Evolutionary conservation across 2,113 vertebrate genomes (phyloP).

Genomic region (Zosterops pallidus): DNA sequence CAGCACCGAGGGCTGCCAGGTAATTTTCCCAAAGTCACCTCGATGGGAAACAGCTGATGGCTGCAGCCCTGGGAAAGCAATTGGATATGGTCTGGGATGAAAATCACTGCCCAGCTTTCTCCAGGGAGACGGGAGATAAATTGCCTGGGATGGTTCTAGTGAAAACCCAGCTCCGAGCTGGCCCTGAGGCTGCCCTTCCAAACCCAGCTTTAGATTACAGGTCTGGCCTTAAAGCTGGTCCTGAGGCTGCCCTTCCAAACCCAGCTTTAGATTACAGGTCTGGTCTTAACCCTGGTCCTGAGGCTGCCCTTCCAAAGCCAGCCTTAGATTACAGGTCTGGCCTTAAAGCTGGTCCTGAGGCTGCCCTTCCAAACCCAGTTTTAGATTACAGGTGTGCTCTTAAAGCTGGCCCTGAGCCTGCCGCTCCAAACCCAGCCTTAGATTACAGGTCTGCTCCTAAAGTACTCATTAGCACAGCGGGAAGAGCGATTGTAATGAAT

Average conservation of each 20-base stretch:
- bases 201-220: not conserved
- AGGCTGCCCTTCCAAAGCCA: not conserved
- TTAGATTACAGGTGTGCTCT: not conserved
- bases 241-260: no score
- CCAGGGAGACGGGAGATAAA: not conserved
- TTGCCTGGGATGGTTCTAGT: not conserved
- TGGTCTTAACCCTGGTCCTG: not conserved
- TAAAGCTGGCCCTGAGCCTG: not conserved
- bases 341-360: not conserved
- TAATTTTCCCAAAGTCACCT: not conserved
- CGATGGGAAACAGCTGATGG: not conserved
- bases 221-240: no score
- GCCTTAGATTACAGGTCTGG: not conserved
- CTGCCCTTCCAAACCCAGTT: not conserved
- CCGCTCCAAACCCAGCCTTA: not conserved
- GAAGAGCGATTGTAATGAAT: not conserved
- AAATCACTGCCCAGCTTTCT: not conserved
- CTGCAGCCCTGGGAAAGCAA: not conserved
- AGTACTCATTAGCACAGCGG: not conserved
- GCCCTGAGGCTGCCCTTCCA: rapidly evolving
- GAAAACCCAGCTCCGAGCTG: not conserved
- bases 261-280: no score
- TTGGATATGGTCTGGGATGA: not conserved
- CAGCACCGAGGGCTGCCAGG: not conserved
- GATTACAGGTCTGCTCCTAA: not conserved